A percentile compares a stretch with the other conserved stretches of the same genome.
Evolutionary conservation across 2,888 invertebrate genomes (phyloP).

Genomic region (Anagyrus pseudococci): DNA sequence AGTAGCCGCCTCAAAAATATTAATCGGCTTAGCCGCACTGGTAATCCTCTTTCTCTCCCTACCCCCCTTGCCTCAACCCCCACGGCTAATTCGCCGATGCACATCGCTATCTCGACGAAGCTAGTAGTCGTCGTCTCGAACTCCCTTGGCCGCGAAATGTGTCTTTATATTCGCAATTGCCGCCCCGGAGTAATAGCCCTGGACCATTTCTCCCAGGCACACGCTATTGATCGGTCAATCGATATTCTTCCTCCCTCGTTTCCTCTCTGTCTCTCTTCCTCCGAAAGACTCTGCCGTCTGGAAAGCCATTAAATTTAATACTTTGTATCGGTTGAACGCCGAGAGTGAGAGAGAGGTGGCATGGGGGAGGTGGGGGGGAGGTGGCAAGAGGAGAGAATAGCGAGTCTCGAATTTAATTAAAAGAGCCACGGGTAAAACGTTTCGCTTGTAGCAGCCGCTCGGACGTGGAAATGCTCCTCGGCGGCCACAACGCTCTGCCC

Average conservation of each 20-base stretch:
- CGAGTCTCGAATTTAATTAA: slow-evolving; percentile 34
- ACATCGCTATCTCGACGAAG: neutral
- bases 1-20: neutral
- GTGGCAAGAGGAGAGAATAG: neutral
- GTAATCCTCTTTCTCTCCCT: slow-evolving; percentile 11
- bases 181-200: no score
- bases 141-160: no score
- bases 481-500: neutral
- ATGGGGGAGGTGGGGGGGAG: neutral
- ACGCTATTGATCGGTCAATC: slow-evolving; percentile 24
- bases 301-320: slow-evolving; percentile 33
- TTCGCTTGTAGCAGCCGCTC: slow-evolving; percentile 29
- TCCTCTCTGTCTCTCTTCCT: no score
- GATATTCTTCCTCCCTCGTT: no score
- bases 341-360: neutral
- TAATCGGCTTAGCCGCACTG: slow-evolving; percentile 8
- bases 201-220: no score
- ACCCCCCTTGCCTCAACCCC: no score
- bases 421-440: slow-evolving; percentile 25
- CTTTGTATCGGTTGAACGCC: slow-evolving; percentile 22
- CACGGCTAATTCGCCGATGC: neutral
- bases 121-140: no score
- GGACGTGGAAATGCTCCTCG: neutral
- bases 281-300: slow-evolving; percentile 2
- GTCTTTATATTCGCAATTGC: no score